These are phyloP conservation scores for Colletes collaris DNA, from an alignment of 2,888 invertebrate species.

Conservation along the genomic window DNA sequence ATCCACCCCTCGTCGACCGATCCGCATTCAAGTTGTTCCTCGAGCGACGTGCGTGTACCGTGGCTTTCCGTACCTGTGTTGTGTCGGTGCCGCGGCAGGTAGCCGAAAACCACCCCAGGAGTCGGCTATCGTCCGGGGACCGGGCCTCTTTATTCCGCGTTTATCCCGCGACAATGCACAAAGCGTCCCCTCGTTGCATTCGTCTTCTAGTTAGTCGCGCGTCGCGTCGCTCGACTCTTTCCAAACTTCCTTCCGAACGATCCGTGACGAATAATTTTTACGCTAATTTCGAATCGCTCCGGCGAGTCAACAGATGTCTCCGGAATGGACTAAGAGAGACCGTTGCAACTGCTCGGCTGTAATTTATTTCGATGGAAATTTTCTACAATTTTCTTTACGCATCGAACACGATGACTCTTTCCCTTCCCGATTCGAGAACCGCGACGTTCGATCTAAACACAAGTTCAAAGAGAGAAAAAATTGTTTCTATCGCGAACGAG, in stretches of 20 bases:
- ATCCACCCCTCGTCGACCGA: slow-evolving; percentile 33
- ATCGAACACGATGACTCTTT: too few relatives aligned
- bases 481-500: slow-evolving; percentile 7
- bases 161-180: slow-evolving; percentile 74
- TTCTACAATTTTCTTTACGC: too few relatives aligned
- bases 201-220: slow-evolving; percentile 28
- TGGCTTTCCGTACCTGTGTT: not conserved
- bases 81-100: slow-evolving; percentile 46
- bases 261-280: slow-evolving; percentile 80
- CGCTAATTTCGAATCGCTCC: slow-evolving; percentile 71
- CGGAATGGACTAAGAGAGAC: not conserved
- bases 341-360: too few relatives aligned
- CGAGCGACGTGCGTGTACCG: slow-evolving; percentile 7
- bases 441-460: not conserved
- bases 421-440: too few relatives aligned
- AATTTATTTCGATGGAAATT: too few relatives aligned
- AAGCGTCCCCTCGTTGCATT: slow-evolving; percentile 41
- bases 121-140: slow-evolving; percentile 49
- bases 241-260: slow-evolving; percentile 34
- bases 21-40: slow-evolving; percentile 36
- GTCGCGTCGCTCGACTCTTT: slow-evolving; percentile 12
- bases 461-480: slow-evolving; percentile 20
- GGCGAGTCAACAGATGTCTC: slow-evolving; percentile 36
- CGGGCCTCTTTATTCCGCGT: slow-evolving; percentile 70
- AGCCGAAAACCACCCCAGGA: slow-evolving; percentile 43